phyloP scores from a whole-genome alignment of 2,888 invertebrate species.

The Sphaerophoria taeniata region DNA sequence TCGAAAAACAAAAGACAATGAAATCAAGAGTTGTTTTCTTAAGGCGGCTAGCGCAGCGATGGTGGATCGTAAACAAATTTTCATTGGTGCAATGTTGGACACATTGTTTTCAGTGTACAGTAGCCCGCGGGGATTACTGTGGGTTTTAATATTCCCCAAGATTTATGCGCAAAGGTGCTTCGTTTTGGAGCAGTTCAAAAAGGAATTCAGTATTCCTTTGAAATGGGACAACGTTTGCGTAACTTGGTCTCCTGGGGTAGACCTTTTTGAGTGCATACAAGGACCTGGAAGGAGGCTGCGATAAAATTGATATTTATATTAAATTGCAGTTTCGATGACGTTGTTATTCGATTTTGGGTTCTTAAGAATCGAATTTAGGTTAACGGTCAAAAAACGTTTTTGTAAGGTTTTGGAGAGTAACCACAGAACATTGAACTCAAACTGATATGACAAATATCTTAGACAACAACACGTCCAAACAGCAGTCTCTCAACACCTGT shows the following conservation, averaged over 20 bases:
- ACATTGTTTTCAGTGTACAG: constrained; percentile 55
- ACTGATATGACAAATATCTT: no score
- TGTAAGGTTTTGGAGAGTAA: no score
- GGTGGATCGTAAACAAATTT: constrained; percentile 63
- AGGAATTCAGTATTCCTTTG: constrained; percentile 15
- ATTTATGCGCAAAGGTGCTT: constrained; percentile 34
- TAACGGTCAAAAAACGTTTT: no score
- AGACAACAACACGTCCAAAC: no score
- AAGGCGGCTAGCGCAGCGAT: neutral
- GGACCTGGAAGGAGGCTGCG: neutral
- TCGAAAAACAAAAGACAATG: constrained; percentile 49
- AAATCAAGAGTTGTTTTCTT: constrained; percentile 58
- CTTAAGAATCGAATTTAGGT: neutral
- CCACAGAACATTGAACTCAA: no score
- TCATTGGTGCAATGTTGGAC: constrained; percentile 48
- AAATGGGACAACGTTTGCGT: constrained; percentile 11
- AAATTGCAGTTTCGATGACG: constrained; percentile 5
- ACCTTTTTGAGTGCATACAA: neutral
- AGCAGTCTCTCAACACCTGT: no score
- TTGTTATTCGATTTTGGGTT: neutral
- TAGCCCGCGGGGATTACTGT: constrained; percentile 60
- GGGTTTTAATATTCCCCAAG: constrained; percentile 23
- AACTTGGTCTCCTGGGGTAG: neutral
- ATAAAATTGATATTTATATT: constrained; percentile 30
- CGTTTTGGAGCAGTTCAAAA: constrained; percentile 6